These are phyloP conservation scores for Gallinago nigripennis DNA, from an alignment of 2,797 vertebrate species.

Conservation along the genomic window DNA sequence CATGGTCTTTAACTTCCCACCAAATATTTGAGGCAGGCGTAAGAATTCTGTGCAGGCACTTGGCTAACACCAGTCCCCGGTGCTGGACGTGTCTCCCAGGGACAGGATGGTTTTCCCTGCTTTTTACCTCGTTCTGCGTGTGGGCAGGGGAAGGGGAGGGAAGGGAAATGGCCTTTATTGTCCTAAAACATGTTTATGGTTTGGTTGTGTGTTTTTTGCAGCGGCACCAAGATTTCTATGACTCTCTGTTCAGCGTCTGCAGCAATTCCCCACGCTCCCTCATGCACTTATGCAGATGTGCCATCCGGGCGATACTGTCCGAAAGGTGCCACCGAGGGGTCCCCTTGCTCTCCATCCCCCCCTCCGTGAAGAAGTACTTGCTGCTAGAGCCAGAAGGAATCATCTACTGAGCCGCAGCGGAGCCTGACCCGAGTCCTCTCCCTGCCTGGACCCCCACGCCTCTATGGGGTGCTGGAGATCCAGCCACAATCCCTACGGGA, in stretches of 20 bases:
- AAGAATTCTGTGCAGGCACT: neutral
- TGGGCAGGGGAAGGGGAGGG: neutral
- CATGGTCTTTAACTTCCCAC: neutral
- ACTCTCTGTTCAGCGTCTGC: conserved; percentile 90
- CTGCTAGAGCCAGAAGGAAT: conserved; percentile 88
- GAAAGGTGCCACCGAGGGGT: conserved; percentile 79
- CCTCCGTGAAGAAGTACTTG: conserved; percentile 85
- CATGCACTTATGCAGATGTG: conserved; percentile 89
- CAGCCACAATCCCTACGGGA: neutral
- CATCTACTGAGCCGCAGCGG: conserved; percentile 72
- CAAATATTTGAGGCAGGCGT: neutral
- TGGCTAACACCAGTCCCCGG: neutral
- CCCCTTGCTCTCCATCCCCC: conserved; percentile 82
- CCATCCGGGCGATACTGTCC: conserved; percentile 76
- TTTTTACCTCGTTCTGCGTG: neutral
- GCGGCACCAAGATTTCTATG: conserved; percentile 87
- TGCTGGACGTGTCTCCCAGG: neutral
- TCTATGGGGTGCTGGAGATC: neutral
- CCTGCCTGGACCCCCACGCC: accelerated
- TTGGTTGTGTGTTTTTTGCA: conserved; percentile 61
- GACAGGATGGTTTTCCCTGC: neutral
- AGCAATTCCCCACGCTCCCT: conserved; percentile 87
- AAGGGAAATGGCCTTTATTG: neutral
- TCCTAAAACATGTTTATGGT: neutral
- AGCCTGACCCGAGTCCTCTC: accelerated